Conservation (phyloP, 1,140 invertebrate genomes). For the Drosophila miranda region DNA sequence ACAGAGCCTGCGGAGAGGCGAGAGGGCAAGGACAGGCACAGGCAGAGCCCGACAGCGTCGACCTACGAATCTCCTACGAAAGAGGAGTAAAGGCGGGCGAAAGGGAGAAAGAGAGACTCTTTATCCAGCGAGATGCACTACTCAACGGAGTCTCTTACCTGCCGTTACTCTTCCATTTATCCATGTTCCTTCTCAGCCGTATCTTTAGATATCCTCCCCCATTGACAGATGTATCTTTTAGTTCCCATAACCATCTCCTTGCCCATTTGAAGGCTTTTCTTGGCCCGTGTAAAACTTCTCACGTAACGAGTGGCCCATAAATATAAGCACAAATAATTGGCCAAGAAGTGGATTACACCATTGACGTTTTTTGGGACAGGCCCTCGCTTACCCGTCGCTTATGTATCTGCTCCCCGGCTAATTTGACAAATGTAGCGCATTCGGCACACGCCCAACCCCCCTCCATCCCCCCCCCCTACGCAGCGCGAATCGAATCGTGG, state of each 20-base stretch:
- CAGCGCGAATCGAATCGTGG: constrained; percentile 1
- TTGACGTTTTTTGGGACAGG: constrained; percentile 32
- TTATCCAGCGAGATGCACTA: too few relatives aligned
- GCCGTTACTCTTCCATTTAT: too few relatives aligned
- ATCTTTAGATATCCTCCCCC: too few relatives aligned
- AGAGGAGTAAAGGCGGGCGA: too few relatives aligned
- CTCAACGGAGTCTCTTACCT: too few relatives aligned
- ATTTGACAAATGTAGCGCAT: constrained; percentile 75
- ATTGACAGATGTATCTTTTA: too few relatives aligned
- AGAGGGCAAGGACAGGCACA: background rate
- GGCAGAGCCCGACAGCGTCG: background rate
- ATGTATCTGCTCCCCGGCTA: constrained; percentile 57
- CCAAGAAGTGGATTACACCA: constrained; percentile 59
- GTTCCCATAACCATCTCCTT: background rate
- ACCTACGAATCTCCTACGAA: constrained; percentile 4
- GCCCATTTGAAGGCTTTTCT: background rate
- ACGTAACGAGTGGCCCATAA: constrained; percentile 49
- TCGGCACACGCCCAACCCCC: constrained; percentile 42
- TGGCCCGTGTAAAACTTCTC: constrained; percentile 25
- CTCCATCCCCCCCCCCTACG: constrained; percentile 4
- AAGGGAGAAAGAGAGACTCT: too few relatives aligned
- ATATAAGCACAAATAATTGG: constrained; percentile 67
- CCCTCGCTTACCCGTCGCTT: constrained; percentile 22
- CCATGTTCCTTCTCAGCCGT: too few relatives aligned
- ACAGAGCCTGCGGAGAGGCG: constrained; percentile 7